phyloP scores from a whole-genome alignment of 2,888 invertebrate genomes.

The Sphecodes monilicornis region DNA sequence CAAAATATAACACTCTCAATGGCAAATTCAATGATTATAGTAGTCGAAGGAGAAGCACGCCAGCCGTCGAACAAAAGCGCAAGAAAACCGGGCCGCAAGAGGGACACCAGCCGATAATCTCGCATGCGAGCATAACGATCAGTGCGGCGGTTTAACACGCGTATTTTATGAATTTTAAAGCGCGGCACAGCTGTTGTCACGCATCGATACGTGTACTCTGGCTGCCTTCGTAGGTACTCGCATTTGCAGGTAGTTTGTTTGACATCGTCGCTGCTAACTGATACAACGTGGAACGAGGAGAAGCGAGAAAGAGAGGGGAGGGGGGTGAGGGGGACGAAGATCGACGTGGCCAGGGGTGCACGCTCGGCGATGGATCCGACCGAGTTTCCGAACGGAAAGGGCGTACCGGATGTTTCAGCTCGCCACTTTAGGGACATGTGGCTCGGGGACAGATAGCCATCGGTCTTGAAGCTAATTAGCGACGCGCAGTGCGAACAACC shows the following conservation, averaged over 20 bases:
- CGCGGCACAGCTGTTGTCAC: conserved; percentile 54
- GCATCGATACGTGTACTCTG: conserved; percentile 34
- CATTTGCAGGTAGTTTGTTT: conserved; percentile 58
- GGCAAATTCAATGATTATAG: neutral
- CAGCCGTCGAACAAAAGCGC: neutral
- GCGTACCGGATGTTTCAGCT: conserved; percentile 80
- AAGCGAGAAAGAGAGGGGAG: neutral
- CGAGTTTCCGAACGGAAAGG: conserved; percentile 61
- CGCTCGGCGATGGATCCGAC: conserved; percentile 40
- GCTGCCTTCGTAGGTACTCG: conserved; percentile 9
- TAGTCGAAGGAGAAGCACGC: neutral
- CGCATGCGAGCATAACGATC: conserved; percentile 50
- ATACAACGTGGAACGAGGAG: conserved; percentile 32
- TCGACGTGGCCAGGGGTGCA: conserved; percentile 19
- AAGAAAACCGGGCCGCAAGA: neutral
- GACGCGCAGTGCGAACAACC: conserved; percentile 79
- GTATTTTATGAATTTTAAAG: conserved; percentile 56
- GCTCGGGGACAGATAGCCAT: conserved; percentile 79
- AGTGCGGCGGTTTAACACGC: conserved; percentile 45
- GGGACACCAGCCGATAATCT: conserved; percentile 40
- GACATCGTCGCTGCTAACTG: conserved; percentile 52
- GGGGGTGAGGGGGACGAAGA: conserved; percentile 13
- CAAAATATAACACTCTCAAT: neutral
- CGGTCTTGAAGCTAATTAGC: conserved; percentile 82
- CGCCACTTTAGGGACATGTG: conserved; percentile 81